Evolutionary conservation across 2,888 invertebrate species (phyloP).

Genomic region (Mythimna albipuncta): DNA sequence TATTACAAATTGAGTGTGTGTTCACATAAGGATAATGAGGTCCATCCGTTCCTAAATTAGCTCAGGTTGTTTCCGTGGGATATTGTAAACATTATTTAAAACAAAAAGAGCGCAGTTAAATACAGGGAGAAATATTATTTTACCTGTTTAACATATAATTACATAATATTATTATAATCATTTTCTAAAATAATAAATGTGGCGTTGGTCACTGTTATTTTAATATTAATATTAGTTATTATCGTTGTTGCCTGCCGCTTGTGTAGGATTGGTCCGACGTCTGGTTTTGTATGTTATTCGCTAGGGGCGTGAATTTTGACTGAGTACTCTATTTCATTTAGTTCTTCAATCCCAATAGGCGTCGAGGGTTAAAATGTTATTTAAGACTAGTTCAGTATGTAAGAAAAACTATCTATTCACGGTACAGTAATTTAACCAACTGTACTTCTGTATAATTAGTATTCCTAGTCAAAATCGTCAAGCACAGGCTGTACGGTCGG

Average conservation of each 20-base stretch:
- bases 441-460: not conserved
- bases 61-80: conserved; percentile 11
- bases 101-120: not conserved
- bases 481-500: not conserved
- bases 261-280: too few species aligned
- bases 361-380: too few species aligned
- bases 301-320: not conserved
- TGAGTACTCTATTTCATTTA: too few species aligned
- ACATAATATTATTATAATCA: not conserved
- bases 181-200: not conserved
- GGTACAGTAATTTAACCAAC: not conserved
- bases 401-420: not conserved
- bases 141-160: not conserved
- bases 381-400: not conserved
- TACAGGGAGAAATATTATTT: not conserved
- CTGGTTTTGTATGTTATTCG: not conserved
- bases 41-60: conserved; percentile 14
- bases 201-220: not conserved
- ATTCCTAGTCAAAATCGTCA: not conserved
- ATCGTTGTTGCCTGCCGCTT: too few species aligned
- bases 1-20: conserved; percentile 3
- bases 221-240: not conserved
- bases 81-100: not conserved
- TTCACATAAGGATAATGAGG: conserved; percentile 26
- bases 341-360: too few species aligned